Percentiles rank a stretch among this genome's conserved stretches.
These are phyloP conservation scores for Syngnathus rostellatus DNA, from an alignment of 2,797 vertebrate species.

Conservation along the genomic window DNA sequence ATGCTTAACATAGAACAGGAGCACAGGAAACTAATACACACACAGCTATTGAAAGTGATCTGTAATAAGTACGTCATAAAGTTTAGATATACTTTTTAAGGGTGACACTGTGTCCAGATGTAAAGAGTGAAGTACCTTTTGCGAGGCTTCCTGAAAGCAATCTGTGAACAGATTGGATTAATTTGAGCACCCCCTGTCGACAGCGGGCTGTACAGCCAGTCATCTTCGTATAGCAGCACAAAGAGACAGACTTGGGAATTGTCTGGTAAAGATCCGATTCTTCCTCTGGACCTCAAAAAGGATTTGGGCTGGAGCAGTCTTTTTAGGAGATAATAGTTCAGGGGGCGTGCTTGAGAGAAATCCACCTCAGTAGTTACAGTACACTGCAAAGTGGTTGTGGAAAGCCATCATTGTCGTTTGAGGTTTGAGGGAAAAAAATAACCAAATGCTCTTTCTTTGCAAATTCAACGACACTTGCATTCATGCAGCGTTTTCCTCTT, in stretches of 20 bases:
- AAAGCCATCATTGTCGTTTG: background rate
- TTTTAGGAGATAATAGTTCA: background rate
- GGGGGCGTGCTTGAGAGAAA: background rate
- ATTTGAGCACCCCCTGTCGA: constrained; percentile 69
- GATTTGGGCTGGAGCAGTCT: background rate
- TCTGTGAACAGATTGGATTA: constrained; percentile 71
- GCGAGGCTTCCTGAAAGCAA: constrained; percentile 69
- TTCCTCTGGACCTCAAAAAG: background rate
- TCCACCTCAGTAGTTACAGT: background rate
- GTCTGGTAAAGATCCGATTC: background rate
- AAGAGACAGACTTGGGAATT: background rate
- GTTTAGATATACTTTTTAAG: background rate
- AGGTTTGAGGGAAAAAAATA: background rate
- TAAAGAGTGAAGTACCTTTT: constrained; percentile 61
- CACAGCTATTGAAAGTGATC: no score
- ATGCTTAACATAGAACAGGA: constrained; percentile 6
- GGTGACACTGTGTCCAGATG: background rate
- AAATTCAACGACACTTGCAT: background rate
- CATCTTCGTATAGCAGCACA: constrained; percentile 40
- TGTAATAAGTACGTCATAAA: background rate
- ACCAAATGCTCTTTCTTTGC: background rate
- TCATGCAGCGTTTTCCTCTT: background rate
- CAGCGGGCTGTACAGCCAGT: constrained; percentile 70
- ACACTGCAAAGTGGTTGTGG: background rate
- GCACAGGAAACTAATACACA: background rate